Conservation (phyloP, 1,140 invertebrate genomes). For the Grapholita molesta region DNA sequence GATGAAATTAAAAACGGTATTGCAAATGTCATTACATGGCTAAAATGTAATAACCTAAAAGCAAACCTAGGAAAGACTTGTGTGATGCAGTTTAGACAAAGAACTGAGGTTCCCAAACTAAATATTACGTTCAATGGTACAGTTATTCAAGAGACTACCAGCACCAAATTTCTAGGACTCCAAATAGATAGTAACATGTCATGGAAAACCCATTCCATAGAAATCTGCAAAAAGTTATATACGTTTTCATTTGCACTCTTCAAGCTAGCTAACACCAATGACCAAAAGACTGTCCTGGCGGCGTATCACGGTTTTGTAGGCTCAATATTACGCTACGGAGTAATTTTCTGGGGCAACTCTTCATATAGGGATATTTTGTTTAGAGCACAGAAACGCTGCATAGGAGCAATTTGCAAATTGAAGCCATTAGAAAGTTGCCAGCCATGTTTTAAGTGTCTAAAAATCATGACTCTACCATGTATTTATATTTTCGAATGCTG, state of each 20-base stretch:
- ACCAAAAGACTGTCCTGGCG: not conserved
- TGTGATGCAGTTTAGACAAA: slow-evolving; percentile 15
- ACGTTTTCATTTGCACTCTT: slow-evolving; percentile 15
- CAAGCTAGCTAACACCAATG: slow-evolving; percentile 15
- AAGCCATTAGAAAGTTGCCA: slow-evolving; percentile 9
- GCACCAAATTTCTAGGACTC: slow-evolving; percentile 20
- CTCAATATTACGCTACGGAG: slow-evolving; percentile 15
- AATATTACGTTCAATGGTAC: slow-evolving; percentile 17
- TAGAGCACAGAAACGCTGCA: slow-evolving; percentile 19
- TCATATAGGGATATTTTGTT: slow-evolving; percentile 11
- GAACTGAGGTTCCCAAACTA: not conserved
- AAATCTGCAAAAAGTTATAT: slow-evolving; percentile 19
- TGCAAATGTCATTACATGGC: slow-evolving; percentile 4
- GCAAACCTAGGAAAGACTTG: slow-evolving; percentile 16
- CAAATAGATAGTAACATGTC: slow-evolving; percentile 14
- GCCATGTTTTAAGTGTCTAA: slow-evolving; percentile 8
- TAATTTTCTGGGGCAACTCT: slow-evolving; percentile 21
- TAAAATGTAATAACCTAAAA: slow-evolving; percentile 14
- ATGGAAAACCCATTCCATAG: slow-evolving; percentile 16
- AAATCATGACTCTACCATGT: slow-evolving; percentile 13
- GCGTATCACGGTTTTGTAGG: slow-evolving; percentile 22
- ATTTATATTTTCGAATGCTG: slow-evolving; percentile 14
- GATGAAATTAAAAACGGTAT: slow-evolving; percentile 9
- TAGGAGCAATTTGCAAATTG: slow-evolving; percentile 4
- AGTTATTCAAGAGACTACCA: not conserved